These are phyloP conservation scores for Streblospio benedicti DNA, from an alignment of 1,140 invertebrate species.

Conservation along the genomic window DNA sequence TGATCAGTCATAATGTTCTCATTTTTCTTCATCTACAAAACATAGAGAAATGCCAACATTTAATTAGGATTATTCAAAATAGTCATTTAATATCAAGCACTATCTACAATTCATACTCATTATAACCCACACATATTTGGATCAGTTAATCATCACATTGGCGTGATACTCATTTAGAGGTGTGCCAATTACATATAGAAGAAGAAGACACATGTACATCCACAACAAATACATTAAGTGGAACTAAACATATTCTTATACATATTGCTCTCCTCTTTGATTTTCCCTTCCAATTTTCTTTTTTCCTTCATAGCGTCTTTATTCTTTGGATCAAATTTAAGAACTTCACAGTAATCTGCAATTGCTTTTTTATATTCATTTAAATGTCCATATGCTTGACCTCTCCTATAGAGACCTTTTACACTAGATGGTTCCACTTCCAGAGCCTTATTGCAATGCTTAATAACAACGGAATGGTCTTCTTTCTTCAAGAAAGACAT, in stretches of 20 bases:
- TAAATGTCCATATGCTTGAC: constrained; percentile 25
- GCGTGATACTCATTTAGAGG: too few species aligned
- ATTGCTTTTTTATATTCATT: constrained; percentile 26
- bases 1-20: too few species aligned
- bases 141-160: too few species aligned
- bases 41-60: too few species aligned
- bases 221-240: neutral
- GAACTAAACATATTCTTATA: constrained; percentile 17
- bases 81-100: too few species aligned
- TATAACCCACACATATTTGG: too few species aligned
- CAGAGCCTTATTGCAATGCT: constrained; percentile 56
- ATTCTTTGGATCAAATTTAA: constrained; percentile 29
- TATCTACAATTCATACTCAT: too few species aligned
- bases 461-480: constrained; percentile 52
- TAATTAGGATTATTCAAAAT: too few species aligned
- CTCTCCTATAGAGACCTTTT: constrained; percentile 48
- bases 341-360: constrained; percentile 23
- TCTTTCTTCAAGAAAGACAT: constrained; percentile 54
- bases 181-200: too few species aligned
- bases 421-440: constrained; percentile 55
- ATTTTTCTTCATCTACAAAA: too few species aligned
- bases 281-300: neutral
- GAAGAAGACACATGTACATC: too few species aligned
- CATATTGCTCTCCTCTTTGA: constrained; percentile 17
- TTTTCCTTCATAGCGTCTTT: constrained; percentile 19